Base-by-base conservation (phyloP, 2,888 invertebrate species). In the Emmelina monodactyla region DNA sequence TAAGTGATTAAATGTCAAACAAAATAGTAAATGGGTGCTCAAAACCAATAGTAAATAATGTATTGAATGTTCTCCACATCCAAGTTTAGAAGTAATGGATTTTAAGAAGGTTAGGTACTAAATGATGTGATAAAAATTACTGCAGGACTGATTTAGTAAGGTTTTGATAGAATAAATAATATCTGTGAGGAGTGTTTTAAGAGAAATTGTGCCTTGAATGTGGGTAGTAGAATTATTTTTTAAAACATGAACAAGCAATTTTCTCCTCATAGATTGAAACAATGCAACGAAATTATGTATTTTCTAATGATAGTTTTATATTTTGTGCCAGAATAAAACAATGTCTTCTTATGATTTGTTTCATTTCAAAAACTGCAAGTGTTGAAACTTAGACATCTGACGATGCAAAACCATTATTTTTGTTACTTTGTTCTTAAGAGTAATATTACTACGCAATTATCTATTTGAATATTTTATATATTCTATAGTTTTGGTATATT, bases 201-300 rank as follows among this genome's bases (percentile, higher is more conserved):
- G 33, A 43, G 25, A 11, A 45, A 42, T 49, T 57, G 71, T 75
- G 73, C 75, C 73, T 73, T 69, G 46, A 44, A 49, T 51, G 50
- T 54, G 44, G 53, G 45, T 47, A 35, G 42, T 38, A 40, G 14
- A 25, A 25, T n/a, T 10, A 7, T 7, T 3, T 7, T 25, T 31
- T 25, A 37, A 39, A 37, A 13, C 2, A 22, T 16, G n/a, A 32
- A 31, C 25, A 28, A 11, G 4, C 16, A 15, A 3, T 25, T 4
- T 25, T 44, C 57, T 69, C 62, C 65, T 68, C 60, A 61, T 62
- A 57, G 59, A 52, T 50, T 63, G 57, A 56, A 51, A n/a, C 25
- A 25, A 55, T 50, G 49, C 45, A 55, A 49, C 46, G 50, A 60
- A 57, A 54, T 57, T 52, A 59, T 44, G 47, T 37, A 62, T 64